A percentile compares a stretch with the other conserved stretches of the same genome.
Evolutionary conservation across 2,113 vertebrate species (phyloP).

Genomic region (Australoheros scitulus): DNA sequence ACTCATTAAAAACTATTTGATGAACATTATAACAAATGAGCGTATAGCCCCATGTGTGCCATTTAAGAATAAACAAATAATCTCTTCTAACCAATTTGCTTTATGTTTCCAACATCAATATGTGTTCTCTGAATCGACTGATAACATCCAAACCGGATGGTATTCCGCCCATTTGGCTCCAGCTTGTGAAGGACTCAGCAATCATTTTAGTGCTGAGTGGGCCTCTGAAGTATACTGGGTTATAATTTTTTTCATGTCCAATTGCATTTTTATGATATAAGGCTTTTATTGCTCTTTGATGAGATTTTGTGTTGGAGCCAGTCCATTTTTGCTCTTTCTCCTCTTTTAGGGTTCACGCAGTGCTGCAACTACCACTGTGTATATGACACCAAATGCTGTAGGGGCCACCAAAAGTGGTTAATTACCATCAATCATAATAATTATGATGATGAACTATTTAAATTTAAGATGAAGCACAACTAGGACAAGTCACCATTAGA

Average conservation of each 20-base stretch:
- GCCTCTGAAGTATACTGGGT: conserved; percentile 26
- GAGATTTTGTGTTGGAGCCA: conserved; percentile 8
- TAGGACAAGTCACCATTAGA: neutral
- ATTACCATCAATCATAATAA: neutral
- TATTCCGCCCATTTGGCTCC: conserved; percentile 6
- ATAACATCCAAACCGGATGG: too few species aligned
- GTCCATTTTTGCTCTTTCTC: neutral
- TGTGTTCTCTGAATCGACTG: neutral
- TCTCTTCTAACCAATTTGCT: conserved; percentile 16
- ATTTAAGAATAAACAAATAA: conserved; percentile 25
- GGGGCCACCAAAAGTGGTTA: neutral
- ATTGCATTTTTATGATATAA: conserved; percentile 43
- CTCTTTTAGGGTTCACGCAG: neutral
- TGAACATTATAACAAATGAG: conserved; percentile 26
- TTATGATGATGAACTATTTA: neutral
- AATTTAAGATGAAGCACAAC: neutral
- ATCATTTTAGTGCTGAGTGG: conserved; percentile 24
- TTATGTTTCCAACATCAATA: neutral
- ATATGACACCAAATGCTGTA: neutral
- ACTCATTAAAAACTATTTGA: neutral
- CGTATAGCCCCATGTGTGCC: neutral
- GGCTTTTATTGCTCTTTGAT: conserved; percentile 25
- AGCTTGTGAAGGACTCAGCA: conserved; percentile 41
- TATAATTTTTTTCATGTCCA: conserved; percentile 48
- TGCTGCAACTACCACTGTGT: neutral